Base-by-base conservation (phyloP, 2,888 invertebrate genomes). In the Trichacis sp. region DNA sequence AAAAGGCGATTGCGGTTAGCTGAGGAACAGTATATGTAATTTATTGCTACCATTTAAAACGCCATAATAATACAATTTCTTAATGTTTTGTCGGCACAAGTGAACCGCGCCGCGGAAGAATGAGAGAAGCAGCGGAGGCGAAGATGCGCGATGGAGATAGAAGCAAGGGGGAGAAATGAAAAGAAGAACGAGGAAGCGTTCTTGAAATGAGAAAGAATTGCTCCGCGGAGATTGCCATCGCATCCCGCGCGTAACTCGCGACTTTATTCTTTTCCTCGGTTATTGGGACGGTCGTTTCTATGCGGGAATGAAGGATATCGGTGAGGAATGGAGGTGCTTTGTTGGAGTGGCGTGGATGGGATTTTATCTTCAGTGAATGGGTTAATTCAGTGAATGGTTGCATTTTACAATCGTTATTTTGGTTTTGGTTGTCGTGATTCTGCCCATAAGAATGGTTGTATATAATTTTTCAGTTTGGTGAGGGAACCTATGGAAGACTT, bases 11-110 rank as follows among this genome's bases (percentile, higher is more conserved):
- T 73, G 75, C 76, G 77, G 76, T 76, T 75, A 73, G 73, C 72
- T 61, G 64, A 70, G 73, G 62, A 74, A 71, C 69, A 71, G 71
- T 73, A 74, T 58, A 72, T 72, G 74, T 80, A 78, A 79, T 80
- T 78, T 78, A 80, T 80, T 76, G 78, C 76, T 77, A 78, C 79
- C 79, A 78, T 79, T 79, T 79, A 78, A 78, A 79, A 78, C 77
- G 77, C 76, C 71, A 76, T 77, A 78, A 79, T 77, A 78, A 78
- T 78, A 76, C 76, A 75, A 78, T 78, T 79, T 76, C 77, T 76
- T 76, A 76, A 77, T 73, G 75, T 76, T 74, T 72, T 70, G 64
- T 68, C 63, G 69, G 64, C 66, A 60, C 65, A 62, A 61, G 58
- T 33, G 59, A 70, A 68, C 65, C 50, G 58, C 66, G 47, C 64